A percentile compares a stretch with the other conserved stretches of the same genome.
Conservation (phyloP, 1,140 invertebrate species). For the Drosophila nigromelanica region DNA sequence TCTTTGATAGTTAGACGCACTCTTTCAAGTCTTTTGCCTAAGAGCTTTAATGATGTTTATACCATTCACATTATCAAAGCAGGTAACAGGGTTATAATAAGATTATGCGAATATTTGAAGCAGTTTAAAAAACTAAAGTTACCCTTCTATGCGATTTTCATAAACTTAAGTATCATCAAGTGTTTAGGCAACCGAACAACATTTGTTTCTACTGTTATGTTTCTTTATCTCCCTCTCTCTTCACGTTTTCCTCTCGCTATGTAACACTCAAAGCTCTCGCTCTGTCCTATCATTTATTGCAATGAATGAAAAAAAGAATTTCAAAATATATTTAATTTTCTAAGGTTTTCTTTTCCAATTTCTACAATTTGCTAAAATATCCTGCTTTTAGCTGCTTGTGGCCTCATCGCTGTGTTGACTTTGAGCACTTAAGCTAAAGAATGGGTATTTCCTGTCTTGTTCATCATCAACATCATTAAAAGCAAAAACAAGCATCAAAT, state of each 20-base stretch:
- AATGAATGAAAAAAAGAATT: too few species aligned
- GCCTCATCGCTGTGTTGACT: conserved; percentile 11
- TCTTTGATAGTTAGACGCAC: conserved; percentile 24
- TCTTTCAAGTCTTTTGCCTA: conserved; percentile 18
- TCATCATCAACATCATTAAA: conserved; percentile 60
- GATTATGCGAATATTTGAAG: background rate
- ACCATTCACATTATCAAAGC: background rate
- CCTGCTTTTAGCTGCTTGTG: background rate
- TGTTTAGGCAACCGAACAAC: too few species aligned
- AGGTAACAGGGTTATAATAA: background rate
- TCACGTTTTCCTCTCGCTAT: too few species aligned
- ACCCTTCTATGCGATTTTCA: background rate
- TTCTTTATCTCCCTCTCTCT: too few species aligned
- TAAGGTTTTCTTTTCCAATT: background rate
- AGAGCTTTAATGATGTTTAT: background rate
- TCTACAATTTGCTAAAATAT: background rate
- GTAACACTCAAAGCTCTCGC: too few species aligned
- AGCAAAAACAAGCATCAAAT: conserved; percentile 19
- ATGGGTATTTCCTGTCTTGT: conserved; percentile 59
- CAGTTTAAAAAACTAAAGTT: background rate
- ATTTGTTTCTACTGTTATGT: too few species aligned
- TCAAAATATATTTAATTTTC: too few species aligned
- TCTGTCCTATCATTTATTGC: too few species aligned
- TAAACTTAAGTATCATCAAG: background rate
- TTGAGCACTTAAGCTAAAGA: conserved; percentile 49